Base-by-base conservation (phyloP, 2,113 vertebrate species). In the Mus spicilegus region DNA sequence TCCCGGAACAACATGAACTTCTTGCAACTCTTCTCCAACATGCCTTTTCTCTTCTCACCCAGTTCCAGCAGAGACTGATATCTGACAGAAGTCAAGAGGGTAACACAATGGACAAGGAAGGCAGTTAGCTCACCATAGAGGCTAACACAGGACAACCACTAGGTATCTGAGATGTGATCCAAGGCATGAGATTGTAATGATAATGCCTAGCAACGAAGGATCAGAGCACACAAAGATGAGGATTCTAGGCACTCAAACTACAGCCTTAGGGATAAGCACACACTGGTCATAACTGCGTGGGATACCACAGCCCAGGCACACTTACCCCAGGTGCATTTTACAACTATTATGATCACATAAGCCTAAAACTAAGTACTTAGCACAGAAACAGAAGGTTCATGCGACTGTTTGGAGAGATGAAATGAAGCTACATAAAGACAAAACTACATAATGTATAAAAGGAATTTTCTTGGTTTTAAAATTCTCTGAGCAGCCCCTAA, bases 1-100 rank as follows among this genome's bases (percentile, higher is more conserved):
- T 99, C 99, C 0, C 99, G 99, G 99, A 99, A 99, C 92, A 99
- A 94, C 99, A 99, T 99, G 67, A 99, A 99, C 97, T 99, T 99
- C 98, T 99, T 99, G 96, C 99, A 99, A 97, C 99, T 99, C 98
- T 99, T 99, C 98, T 99, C 99, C 90, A 99, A 94, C 99, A 99
- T 99, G 98, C 99, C 99, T 96, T 99, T 99, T 4, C 99, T 99
- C 89, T 99, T 99, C 96, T 99, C 99, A 2, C 99, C 99, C 97
- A 99, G 98, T 46, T 99, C 99, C 94, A 99, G 97, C 90, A 99
- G 98, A 20, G 99, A 99, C 1, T 99, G 99, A 30, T 99, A 99
- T 90, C 99, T 99, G 94, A 3, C 51, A 89, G 0, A 81, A 85
- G 91, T 51, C 77, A 69, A 81, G 56, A 84, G 94, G 82, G 76